These are phyloP conservation scores for Drosophila stalkeri DNA, from an alignment of 2,888 invertebrate species.

Conservation along the genomic window DNA sequence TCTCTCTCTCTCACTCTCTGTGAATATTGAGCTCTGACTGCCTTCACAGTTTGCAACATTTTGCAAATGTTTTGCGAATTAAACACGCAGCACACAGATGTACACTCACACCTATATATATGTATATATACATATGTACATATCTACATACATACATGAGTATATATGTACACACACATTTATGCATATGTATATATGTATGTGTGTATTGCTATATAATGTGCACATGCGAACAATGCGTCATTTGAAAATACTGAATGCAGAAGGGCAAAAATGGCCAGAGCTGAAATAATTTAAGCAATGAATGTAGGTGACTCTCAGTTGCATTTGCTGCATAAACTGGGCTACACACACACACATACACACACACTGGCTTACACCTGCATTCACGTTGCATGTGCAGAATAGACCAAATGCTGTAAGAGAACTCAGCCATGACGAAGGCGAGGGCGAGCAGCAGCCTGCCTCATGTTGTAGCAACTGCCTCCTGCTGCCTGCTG, in stretches of 20 bases:
- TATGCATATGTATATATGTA: not conserved
- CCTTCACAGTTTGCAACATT: slow-evolving; percentile 69
- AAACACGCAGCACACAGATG: slow-evolving; percentile 64
- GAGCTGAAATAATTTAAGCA: slow-evolving; percentile 27
- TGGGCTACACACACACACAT: slow-evolving; percentile 47
- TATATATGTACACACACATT: not conserved
- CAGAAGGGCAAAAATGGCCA: slow-evolving; percentile 55
- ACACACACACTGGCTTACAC: slow-evolving; percentile 15
- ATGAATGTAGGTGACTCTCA: slow-evolving; percentile 73
- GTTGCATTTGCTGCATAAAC: slow-evolving; percentile 45
- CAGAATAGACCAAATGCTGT: slow-evolving; percentile 49
- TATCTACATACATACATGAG: not conserved
- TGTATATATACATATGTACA: not conserved
- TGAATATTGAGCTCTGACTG: slow-evolving; percentile 28
- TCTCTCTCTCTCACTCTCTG: not conserved
- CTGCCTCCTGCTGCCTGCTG: slow-evolving; percentile 32
- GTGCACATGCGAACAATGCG: slow-evolving; percentile 65
- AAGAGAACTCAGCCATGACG: slow-evolving; percentile 59
- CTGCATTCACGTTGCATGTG: slow-evolving; percentile 52
- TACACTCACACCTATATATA: slow-evolving; percentile 5
- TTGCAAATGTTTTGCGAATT: slow-evolving; percentile 66
- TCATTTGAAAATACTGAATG: slow-evolving; percentile 68
- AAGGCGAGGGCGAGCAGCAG: slow-evolving; percentile 33
- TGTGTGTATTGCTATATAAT: slow-evolving; percentile 16
- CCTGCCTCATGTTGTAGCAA: slow-evolving; percentile 18